Base-by-base conservation (phyloP, 2,113 vertebrate species). In the Amphiprion ocellaris region DNA sequence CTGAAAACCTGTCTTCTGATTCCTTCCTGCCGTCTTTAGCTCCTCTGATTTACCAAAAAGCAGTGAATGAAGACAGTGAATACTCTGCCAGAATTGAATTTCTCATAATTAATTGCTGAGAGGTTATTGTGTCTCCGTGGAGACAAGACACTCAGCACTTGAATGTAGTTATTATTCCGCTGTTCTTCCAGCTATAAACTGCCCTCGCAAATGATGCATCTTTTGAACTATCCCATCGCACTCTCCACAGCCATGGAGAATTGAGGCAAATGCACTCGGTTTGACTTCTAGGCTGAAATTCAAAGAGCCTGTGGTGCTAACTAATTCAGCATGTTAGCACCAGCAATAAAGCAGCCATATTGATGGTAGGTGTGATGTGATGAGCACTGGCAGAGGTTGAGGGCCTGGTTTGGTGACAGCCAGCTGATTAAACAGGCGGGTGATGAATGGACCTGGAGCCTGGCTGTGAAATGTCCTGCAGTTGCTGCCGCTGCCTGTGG, bases 361-460 rank as follows among this genome's bases (percentile, higher is more conserved):
- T 77, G 55, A 78, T 44, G 71, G 66, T 65, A 53, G 81, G 68
- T 85, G 83, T 66, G 83, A 88, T 74, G 59, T 64, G 82, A 81
- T 82, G 82, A 84, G 53, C 65, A 39, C 54, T 84, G 83, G 74
- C 82, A 67, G 77, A 75, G 83, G 63, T 84, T 67, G 65, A 81
- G 74, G 76, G 50, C 53, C 62, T 9, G 30, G 62, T 63, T 63
- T 60, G 75, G 81, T 83, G 90, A 89, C 86, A 85, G 86, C 52
- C 77, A 77, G 80, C 89, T 89, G 91, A 90, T 90, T 89, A 93
- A 90, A 89, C 81, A 85, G 73, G 24, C 4, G 5, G 50, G 59
- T 88, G 88, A 90, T 88, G 73, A 83, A 87, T 87, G 70, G 60
- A 74, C 46, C 10, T 65, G 63, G 58, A 80, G 59, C 30, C 82